phyloP scores from a whole-genome alignment of 1,140 invertebrate genomes.

The Procambarus virginalis region DNA sequence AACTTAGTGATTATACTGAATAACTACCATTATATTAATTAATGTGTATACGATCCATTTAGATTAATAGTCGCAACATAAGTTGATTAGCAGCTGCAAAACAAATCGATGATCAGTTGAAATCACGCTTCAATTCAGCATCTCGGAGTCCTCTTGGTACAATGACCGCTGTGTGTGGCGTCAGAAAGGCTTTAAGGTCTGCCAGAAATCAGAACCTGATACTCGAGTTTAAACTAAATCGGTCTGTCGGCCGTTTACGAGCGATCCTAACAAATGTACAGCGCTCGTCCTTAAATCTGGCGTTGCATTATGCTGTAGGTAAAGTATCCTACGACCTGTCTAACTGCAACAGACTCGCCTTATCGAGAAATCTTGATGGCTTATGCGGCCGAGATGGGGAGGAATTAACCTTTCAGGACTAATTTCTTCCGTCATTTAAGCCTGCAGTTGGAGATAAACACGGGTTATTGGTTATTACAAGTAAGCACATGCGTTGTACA shows the following conservation, averaged over 20 bases:
- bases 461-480: not conserved
- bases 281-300: not conserved
- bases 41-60: too few relatives aligned
- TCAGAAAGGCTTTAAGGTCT: too few relatives aligned
- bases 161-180: too few relatives aligned
- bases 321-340: not conserved
- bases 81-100: too few relatives aligned
- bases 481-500: not conserved
- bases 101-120: too few relatives aligned
- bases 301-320: not conserved
- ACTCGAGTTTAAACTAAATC: too few relatives aligned
- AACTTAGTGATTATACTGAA: too few relatives aligned
- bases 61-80: too few relatives aligned
- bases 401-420: constrained; percentile 3
- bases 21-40: too few relatives aligned
- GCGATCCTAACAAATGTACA: not conserved
- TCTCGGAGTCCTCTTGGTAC: too few relatives aligned
- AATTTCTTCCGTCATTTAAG: not conserved
- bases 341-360: not conserved
- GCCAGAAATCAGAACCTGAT: too few relatives aligned
- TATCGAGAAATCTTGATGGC: not conserved
- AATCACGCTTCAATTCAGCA: too few relatives aligned
- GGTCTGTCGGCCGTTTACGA: not conserved
- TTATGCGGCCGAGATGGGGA: not conserved
- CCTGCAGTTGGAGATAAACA: constrained; percentile 3